Evolutionary conservation across 1,140 invertebrate genomes (phyloP), one percentile per base, ranked within the genome.

Genomic region (Euura lappo): DNA sequence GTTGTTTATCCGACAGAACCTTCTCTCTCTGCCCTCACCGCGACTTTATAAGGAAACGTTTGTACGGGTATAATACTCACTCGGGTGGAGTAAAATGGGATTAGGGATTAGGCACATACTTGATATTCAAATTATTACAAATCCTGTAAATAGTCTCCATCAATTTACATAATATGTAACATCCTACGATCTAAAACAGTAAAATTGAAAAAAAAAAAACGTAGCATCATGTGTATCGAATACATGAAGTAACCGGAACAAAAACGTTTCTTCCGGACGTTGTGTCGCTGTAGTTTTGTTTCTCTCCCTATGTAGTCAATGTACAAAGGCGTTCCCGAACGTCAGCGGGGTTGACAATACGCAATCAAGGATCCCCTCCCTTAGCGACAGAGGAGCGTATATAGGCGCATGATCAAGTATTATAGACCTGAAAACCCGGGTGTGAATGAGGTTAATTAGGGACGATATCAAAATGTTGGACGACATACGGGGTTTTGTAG

Each of bases 391-490:
- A 68, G 66, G 66, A 5, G 46, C 45, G 60, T 28, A 28, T 28
- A 28, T 28, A 28, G 28, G 28, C 42, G 42, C 45, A 47, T 28
- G 46, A 70, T 47, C 69, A 46, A 11, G 11, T 60, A 51, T 45
- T 28, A 66, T 46, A 66, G n/a, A 70, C 51, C 65, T 28, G 44
- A 65, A 74, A 64, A 65, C 69, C 42, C 44, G 68, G 69, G 68
- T 67, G 47, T 74, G 68, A 74, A 74, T 74, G 69, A 70, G 66
- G n/a, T 70, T 74, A 74, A 74, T 74, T 74, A 68, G 72, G 51
- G 70, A 74, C 72, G 69, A 70, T 68, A 70, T 46, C 69, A 28
- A 28, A 28, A 28, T 28, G 28, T 28, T 28, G 28, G 28, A 28
- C 28, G 28, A 28, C 28, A 28, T 28, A 28, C 28, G 28, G 28